Base-by-base conservation (phyloP, 2,113 vertebrate species). In the Archilochus colubris region DNA sequence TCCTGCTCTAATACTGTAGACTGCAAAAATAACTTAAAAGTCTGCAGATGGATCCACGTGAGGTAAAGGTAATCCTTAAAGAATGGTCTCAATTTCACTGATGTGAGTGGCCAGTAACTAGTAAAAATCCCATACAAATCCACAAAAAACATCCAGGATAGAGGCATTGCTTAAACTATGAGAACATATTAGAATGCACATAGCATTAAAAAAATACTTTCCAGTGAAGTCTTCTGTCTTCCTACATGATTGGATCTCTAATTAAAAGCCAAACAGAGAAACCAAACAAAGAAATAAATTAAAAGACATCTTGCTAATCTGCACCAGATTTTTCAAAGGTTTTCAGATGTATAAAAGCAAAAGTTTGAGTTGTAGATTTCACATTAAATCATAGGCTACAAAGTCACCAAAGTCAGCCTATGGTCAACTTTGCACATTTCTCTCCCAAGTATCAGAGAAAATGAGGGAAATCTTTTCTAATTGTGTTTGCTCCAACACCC, bases 31-130 rank as follows among this genome's bases (percentile, higher is more conserved):
- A 77, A 80, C 76, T 62, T 66, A 12, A 16, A 72, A 82, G 82
- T 31, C 46, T 28, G 2, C 62, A 84, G n/a, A 70, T 1, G 0
- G 64, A 64, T 33, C 87, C 0, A 2, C 81, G 53, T 62, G 48
- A 92, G 73, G 69, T 30, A 81, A 78, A 92, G 61, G 91, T 66
- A 77, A 95, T 55, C 73, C 88, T 51, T 40, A 72, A 78, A 59
- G 43, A 92, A 70, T 7, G 1, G 54, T 51, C 57, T 92, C 86
- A 55, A 38, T 70, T 78, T 89, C 64, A 82, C 55, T 2, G 10
- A 31, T 43, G 17, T 31, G 43, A 88, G 55, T 12, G 28, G 57
- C 53, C 77, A 94, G 76, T 31, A 83, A 27, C 19, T 46, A 25
- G 17, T 53, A 31, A 81, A 80, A 73, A 66, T 20, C 0, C 21